A percentile compares a stretch with the other conserved stretches of the same genome.
Evolutionary conservation across 2,113 vertebrate genomes (phyloP).

Genomic region (Halichoeres trimaculatus): DNA sequence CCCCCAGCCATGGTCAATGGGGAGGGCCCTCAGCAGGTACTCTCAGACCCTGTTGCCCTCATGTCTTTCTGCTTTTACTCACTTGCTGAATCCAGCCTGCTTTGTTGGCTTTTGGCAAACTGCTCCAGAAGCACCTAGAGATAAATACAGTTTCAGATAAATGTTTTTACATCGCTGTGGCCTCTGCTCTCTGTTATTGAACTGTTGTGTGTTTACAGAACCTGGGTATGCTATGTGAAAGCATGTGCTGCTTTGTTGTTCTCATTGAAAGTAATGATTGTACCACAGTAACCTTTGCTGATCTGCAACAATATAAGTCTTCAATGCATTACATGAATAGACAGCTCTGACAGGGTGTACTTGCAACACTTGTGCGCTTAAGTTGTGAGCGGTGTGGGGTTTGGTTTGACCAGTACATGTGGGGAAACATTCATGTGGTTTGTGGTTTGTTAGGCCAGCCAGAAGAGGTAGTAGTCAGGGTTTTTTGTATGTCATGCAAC

Average conservation of each 20-base stretch:
- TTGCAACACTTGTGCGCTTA: not conserved
- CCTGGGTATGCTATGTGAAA: not conserved
- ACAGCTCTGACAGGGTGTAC: not conserved
- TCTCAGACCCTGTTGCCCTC: not conserved
- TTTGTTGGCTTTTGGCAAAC: not conserved
- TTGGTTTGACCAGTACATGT: conserved; percentile 8
- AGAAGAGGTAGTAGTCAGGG: not conserved
- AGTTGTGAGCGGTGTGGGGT: not conserved
- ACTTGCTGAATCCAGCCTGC: conserved; percentile 3
- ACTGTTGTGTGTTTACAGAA: not conserved
- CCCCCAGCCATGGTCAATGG: conserved; percentile 93
- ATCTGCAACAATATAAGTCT: no score
- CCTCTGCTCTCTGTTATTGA: conserved; percentile 4
- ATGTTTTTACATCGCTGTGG: conserved; percentile 7
- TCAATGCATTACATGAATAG: not conserved
- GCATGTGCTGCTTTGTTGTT: not conserved
- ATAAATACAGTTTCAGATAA: no score
- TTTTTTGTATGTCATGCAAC: not conserved
- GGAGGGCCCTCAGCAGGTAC: conserved; percentile 96
- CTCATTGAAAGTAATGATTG: no score
- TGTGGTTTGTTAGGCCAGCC: not conserved
- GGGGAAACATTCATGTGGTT: not conserved
- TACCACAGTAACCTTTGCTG: no score
- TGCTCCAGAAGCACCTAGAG: no score
- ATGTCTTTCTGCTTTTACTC: conserved; percentile 7